Evolutionary conservation across 2,113 vertebrate genomes (phyloP).

Genomic region (Lota lota): DNA sequence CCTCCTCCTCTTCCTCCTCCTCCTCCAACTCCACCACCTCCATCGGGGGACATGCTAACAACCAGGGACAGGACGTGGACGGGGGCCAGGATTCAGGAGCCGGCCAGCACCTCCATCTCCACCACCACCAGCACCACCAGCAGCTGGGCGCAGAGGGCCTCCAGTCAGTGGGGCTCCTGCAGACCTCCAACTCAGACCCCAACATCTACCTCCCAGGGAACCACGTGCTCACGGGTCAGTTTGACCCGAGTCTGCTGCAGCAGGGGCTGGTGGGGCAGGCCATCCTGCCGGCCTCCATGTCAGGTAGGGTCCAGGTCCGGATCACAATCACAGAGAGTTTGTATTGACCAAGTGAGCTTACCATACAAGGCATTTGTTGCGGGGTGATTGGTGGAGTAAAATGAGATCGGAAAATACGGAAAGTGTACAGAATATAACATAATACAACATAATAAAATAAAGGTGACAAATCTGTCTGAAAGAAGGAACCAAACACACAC

Average conservation of each 20-base stretch:
- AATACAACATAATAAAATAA: too few relatives aligned
- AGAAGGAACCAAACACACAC: not conserved
- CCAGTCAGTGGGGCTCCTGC: slow-evolving; percentile 79
- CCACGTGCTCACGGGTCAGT: slow-evolving; percentile 84
- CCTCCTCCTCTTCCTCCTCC: too few relatives aligned
- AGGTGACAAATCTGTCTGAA: not conserved
- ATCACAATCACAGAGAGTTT: too few relatives aligned
- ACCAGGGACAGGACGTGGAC: slow-evolving; percentile 36
- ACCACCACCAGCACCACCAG: slow-evolving; percentile 78
- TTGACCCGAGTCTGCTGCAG: slow-evolving; percentile 87
- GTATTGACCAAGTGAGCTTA: too few relatives aligned
- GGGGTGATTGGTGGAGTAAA: too few relatives aligned
- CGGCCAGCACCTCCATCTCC: slow-evolving; percentile 63
- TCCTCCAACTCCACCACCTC: slow-evolving; percentile 49
- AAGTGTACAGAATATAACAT: too few relatives aligned
- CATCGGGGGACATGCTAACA: slow-evolving; percentile 68
- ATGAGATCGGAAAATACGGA: too few relatives aligned
- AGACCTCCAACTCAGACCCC: slow-evolving; percentile 74
- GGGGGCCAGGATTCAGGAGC: slow-evolving; percentile 75
- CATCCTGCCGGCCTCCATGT: slow-evolving; percentile 90
- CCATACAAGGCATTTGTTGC: not conserved
- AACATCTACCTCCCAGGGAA: slow-evolving; percentile 90
- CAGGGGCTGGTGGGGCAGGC: slow-evolving; percentile 89
- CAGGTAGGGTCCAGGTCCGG: slow-evolving; percentile 74
- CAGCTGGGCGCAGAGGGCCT: slow-evolving; percentile 67